A percentile compares a stretch with the other conserved stretches of the same genome.
phyloP scores from a whole-genome alignment of 64 coral and sea anemone species.

The Actinia tenebrosa region DNA sequence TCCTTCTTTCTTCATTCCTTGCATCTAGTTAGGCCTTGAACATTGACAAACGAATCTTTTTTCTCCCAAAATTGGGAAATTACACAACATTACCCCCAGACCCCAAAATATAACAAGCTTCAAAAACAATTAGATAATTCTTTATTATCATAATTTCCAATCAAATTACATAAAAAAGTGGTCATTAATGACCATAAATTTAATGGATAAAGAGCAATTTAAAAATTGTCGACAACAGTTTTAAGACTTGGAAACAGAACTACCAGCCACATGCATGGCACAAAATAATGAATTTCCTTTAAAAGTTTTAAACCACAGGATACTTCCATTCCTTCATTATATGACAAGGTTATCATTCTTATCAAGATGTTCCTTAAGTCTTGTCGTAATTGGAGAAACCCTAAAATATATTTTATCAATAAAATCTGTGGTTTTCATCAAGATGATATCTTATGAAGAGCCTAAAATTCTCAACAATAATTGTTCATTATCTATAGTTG shows the following conservation, averaged over 20 bases:
- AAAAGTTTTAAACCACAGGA: too few relatives aligned
- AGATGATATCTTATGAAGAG: not conserved
- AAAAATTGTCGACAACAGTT: not conserved
- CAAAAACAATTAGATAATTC: not conserved
- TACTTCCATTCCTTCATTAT: too few relatives aligned
- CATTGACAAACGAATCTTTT: too few relatives aligned
- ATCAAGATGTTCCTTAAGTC: not conserved
- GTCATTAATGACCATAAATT: not conserved
- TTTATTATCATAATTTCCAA: constrained; percentile 8
- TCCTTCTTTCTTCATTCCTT: too few relatives aligned
- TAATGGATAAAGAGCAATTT: not conserved
- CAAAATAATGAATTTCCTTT: too few relatives aligned
- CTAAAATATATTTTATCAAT: not conserved
- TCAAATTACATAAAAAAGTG: constrained; percentile 3
- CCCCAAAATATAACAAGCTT: not conserved
- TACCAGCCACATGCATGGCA: not conserved
- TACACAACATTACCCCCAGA: not conserved
- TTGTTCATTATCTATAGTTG: too few relatives aligned
- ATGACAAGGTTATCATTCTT: too few relatives aligned
- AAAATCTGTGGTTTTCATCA: not conserved
- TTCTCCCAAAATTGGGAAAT: too few relatives aligned
- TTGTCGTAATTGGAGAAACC: not conserved
- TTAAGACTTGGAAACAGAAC: not conserved
- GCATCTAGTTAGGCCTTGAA: too few relatives aligned
- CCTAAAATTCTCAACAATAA: too few relatives aligned